A percentile compares a stretch with the other conserved stretches of the same genome.
phyloP scores from a whole-genome alignment of 2,797 vertebrate species.

The Buceros bicornis region DNA sequence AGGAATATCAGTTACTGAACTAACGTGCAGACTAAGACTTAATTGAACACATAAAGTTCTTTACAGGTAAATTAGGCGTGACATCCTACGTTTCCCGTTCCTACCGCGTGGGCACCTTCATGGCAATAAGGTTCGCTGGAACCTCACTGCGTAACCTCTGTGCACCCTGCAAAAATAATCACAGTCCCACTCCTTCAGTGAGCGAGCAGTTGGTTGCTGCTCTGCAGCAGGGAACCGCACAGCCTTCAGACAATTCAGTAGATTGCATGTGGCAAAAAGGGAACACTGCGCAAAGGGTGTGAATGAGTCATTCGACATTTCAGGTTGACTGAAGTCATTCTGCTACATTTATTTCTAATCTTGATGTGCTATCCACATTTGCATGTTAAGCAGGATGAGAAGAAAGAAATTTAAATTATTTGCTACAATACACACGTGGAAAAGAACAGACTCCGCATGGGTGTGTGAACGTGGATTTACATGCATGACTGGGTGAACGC shows the following conservation, averaged over 20 bases:
- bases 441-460: background rate
- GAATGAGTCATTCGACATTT: conserved; percentile 81
- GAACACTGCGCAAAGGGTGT: conserved; percentile 64
- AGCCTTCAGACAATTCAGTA: conserved; percentile 36
- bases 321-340: conserved; percentile 77
- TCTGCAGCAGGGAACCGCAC: conserved; percentile 39
- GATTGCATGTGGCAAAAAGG: conserved; percentile 61
- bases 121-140: background rate
- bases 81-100: background rate
- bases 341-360: conserved; percentile 77
- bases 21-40: background rate
- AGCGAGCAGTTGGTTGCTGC: conserved; percentile 14
- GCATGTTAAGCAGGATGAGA: conserved; percentile 54
- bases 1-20: background rate
- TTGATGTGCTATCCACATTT: conserved; percentile 63
- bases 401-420: conserved; percentile 31
- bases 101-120: background rate
- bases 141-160: background rate
- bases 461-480: background rate
- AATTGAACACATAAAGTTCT: background rate
- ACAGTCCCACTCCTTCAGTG: background rate
- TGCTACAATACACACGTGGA: background rate
- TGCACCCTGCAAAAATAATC: background rate
- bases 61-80: background rate
- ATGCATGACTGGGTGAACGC: background rate